Percentiles rank a stretch among this genome's conserved stretches.
Conservation (phyloP, 2,797 vertebrate genomes). For the Epinephelus coioides region DNA sequence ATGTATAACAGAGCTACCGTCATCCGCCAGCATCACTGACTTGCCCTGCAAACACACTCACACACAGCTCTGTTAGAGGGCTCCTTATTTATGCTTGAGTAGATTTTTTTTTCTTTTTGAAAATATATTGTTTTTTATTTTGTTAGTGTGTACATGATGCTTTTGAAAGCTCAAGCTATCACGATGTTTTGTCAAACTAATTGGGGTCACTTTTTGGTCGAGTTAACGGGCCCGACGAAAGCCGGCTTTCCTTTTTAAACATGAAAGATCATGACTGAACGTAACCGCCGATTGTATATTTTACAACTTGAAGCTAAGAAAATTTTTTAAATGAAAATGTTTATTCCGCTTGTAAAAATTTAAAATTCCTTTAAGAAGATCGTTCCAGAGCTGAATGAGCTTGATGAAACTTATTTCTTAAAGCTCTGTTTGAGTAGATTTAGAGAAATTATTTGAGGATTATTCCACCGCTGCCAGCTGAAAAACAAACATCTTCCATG, state of each 20-base stretch:
- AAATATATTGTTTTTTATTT: slow-evolving; percentile 48
- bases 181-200: slow-evolving; percentile 30
- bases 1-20: background rate
- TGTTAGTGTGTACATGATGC: slow-evolving; percentile 63
- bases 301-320: slow-evolving; percentile 50
- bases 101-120: slow-evolving; percentile 19
- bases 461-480: slow-evolving; percentile 46
- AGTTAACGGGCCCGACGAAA: slow-evolving; percentile 56
- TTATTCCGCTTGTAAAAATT: slow-evolving; percentile 59
- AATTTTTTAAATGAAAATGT: slow-evolving; percentile 45
- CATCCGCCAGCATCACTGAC: slow-evolving; percentile 24
- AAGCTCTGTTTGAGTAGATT: slow-evolving; percentile 41
- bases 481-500: slow-evolving; percentile 34
- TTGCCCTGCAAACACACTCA: slow-evolving; percentile 50
- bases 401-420: slow-evolving; percentile 51
- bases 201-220: slow-evolving; percentile 11
- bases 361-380: slow-evolving; percentile 48
- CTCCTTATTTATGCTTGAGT: slow-evolving; percentile 72
- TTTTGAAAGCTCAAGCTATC: slow-evolving; percentile 48
- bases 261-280: slow-evolving; percentile 39
- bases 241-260: slow-evolving; percentile 51
- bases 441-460: slow-evolving; percentile 44
- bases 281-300: slow-evolving; percentile 59
- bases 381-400: slow-evolving; percentile 41
- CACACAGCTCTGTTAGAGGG: slow-evolving; percentile 51